Evolutionary conservation across 2,113 vertebrate genomes (phyloP), one percentile per base, ranked within the genome.

Genomic region (Phasianus colchicus): DNA sequence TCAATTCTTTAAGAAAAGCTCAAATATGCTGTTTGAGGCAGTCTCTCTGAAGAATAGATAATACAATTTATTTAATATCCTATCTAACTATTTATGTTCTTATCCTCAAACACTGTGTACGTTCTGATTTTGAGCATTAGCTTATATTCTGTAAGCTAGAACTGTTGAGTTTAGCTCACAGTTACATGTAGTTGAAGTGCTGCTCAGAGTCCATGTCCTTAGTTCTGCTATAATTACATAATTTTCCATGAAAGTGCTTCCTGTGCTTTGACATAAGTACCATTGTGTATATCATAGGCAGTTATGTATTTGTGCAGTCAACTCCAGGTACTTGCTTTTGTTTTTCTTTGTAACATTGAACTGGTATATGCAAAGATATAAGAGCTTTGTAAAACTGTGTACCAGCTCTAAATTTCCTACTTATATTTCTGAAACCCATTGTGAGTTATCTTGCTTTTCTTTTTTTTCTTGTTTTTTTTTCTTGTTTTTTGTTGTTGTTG

Each of bases 261-360:
- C 66, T 86, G 0, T 78, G 70, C 83, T 96, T 86, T 93, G 70
- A 75, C 70, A 65, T 81, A 57, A 88, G 70, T 75, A 73, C 73
- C 45, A 13, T 4, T 57, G 52, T 52, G 64, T 71, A 38, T 63
- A 73, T 88, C 60, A 40, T 72, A 14, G 50, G 60, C 3, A 3
- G 38, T 67, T 47, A 67, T 81, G 1, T 2, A 29, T 83, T 25
- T 38, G 3, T 55, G 42, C 18, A 34, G 38, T 74, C 47, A 67
- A 27, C 52, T 86, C 86, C 2, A 36, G 6, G 4, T 34, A 20
- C 21, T 73, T 73, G 21, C 48, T 83, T 83, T n/a, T 79, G 22
- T n/a, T 88, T 83, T 58, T 83, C 55, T 12, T 11, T 85, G 65
- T 58, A 15, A 48, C 40, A 6, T n/a, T 30, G 66, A 86, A 40